Percentiles rank a stretch among this genome's conserved stretches.
These are phyloP conservation scores for Tanypteryx hageni DNA, from an alignment of 2,888 invertebrate species.

Conservation along the genomic window DNA sequence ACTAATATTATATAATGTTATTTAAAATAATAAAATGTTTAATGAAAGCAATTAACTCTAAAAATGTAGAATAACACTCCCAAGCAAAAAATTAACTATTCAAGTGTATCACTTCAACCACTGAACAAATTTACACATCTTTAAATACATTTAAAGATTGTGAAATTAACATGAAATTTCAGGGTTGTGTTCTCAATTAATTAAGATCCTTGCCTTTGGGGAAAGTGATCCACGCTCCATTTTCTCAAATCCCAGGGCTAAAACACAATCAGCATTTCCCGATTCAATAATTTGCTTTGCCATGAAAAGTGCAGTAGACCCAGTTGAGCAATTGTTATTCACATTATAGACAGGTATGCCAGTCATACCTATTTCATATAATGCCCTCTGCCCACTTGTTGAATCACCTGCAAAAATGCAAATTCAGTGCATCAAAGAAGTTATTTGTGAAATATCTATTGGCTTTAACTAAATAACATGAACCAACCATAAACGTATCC, in stretches of 20 bases:
- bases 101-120: neutral
- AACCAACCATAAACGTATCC: conserved; percentile 91
- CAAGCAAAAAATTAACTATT: neutral
- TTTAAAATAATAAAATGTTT: no score
- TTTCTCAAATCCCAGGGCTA: conserved; percentile 98
- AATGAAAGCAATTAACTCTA: no score
- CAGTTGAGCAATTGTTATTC: conserved; percentile 99
- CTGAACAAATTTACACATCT: neutral
- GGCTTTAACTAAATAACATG: neutral
- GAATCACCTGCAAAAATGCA: conserved; percentile 84
- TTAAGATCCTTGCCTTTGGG: conserved; percentile 78
- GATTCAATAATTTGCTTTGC: conserved; percentile 95
- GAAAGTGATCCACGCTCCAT: conserved; percentile 96
- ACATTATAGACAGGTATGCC: conserved; percentile 99
- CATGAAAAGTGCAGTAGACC: conserved; percentile 93
- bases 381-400: conserved; percentile 94
- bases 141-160: neutral
- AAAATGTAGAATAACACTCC: no score
- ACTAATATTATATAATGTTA: conserved; percentile 74
- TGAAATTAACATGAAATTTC: neutral
- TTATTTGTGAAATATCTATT: neutral
- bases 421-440: neutral
- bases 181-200: neutral
- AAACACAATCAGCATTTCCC: conserved; percentile 89
- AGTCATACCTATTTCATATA: conserved; percentile 96